Conservation (phyloP, 2,888 invertebrate species). For the Dryobota labecula region DNA sequence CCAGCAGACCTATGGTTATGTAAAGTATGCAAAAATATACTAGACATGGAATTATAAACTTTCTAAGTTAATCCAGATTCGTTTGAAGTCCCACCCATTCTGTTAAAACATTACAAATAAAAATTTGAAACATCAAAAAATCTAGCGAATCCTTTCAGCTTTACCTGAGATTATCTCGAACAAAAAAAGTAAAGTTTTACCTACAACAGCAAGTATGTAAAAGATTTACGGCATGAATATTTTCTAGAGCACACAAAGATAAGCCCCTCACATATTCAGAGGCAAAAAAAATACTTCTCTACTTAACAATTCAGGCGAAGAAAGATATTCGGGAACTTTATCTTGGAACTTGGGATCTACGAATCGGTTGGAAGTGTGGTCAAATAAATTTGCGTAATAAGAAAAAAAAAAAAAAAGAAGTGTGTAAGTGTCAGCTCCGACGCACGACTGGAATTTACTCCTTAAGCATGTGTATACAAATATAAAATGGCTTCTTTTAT, state of each 20-base stretch:
- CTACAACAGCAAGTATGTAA: constrained; percentile 48
- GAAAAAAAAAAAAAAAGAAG: too few relatives aligned
- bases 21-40: not conserved
- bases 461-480: too few relatives aligned
- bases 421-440: too few relatives aligned
- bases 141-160: constrained; percentile 37
- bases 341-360: constrained; percentile 41
- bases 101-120: constrained; percentile 4
- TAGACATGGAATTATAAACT: not conserved
- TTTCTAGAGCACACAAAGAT: constrained; percentile 61
- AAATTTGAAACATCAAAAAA: constrained; percentile 27
- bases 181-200: constrained; percentile 48
- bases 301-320: constrained; percentile 59
- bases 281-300: constrained; percentile 55
- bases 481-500: too few relatives aligned
- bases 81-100: not conserved
- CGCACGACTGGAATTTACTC: too few relatives aligned
- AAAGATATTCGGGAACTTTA: constrained; percentile 59
- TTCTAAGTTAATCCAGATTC: not conserved
- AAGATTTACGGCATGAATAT: constrained; percentile 66
- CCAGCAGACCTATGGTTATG: too few relatives aligned
- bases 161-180: constrained; percentile 58
- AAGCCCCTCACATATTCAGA: constrained; percentile 61
- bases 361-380: constrained; percentile 18
- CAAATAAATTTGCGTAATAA: not conserved